Conservation (phyloP, 2,113 vertebrate genomes). For the Nycticorax nycticorax region DNA sequence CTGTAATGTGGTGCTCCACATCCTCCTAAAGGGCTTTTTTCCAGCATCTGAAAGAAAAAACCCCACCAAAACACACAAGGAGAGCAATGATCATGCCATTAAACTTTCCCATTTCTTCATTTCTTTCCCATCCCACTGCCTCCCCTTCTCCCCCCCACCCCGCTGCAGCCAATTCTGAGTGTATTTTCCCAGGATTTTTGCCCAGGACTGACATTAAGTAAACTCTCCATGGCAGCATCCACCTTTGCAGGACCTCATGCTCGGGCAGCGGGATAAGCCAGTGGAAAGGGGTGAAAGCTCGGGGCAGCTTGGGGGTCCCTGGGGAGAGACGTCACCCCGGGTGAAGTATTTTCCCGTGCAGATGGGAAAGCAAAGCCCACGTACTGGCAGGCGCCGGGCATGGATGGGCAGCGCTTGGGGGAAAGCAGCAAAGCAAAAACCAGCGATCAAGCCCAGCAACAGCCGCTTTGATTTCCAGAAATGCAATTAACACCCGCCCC, state of each 20-base stretch:
- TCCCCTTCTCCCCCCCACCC: accelerated
- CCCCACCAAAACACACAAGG: neutral
- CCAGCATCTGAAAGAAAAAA: neutral
- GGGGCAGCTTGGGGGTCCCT: neutral
- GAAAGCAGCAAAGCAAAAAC: neutral
- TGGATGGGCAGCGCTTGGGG: neutral
- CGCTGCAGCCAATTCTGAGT: neutral
- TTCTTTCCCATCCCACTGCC: neutral
- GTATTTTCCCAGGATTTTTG: neutral
- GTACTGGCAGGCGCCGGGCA: too few relatives aligned
- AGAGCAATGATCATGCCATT: accelerated
- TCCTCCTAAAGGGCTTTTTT: neutral
- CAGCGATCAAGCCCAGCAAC: neutral
- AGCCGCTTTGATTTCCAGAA: slow-evolving; percentile 26
- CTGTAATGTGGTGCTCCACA: accelerated
- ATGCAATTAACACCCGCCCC: neutral
- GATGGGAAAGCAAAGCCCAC: neutral
- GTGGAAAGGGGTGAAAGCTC: neutral
- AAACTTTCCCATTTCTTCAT: neutral
- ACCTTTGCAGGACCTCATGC: neutral
- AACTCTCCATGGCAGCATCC: neutral
- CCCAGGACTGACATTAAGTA: neutral
- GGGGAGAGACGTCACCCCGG: neutral
- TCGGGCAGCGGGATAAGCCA: neutral
- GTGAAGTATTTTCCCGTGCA: neutral